Percentiles rank a stretch among this genome's conserved stretches.
These are phyloP conservation scores for Ivindomyrus marchei DNA, from an alignment of 2,113 vertebrate species.

Conservation along the genomic window DNA sequence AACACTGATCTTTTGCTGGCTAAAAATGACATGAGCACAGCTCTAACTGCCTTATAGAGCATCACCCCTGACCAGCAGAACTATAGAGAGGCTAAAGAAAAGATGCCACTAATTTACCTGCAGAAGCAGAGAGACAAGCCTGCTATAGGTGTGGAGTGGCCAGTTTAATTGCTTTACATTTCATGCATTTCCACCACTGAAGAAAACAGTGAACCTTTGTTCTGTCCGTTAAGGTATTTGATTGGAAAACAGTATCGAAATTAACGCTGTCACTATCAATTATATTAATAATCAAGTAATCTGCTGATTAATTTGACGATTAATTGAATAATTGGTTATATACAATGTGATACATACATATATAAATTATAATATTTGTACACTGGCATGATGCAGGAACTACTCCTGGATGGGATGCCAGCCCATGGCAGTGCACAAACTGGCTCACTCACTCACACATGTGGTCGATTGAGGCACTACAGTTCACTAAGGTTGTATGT, in stretches of 20 bases:
- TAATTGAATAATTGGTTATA: not conserved
- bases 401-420: not conserved
- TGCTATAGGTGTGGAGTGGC: constrained; percentile 56
- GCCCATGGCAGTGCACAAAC: not conserved
- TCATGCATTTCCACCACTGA: not conserved
- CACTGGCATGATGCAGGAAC: not conserved
- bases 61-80: constrained; percentile 51
- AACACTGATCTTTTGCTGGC: constrained; percentile 62
- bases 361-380: not conserved
- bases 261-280: too few species aligned
- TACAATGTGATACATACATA: not conserved
- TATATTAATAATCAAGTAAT: not conserved
- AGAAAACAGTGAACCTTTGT: not conserved
- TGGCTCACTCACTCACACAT: not conserved
- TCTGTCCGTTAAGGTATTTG: constrained; percentile 40
- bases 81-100: constrained; percentile 60
- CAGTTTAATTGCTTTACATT: not conserved
- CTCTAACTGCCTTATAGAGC: constrained; percentile 45
- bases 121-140: constrained; percentile 42
- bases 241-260: not conserved
- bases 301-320: not conserved
- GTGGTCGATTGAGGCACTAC: not conserved
- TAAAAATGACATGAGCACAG: constrained; percentile 54
- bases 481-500: not conserved
- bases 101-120: constrained; percentile 67